Conservation (phyloP, 2,113 vertebrate species). For the Spea multiplicata region DNA sequence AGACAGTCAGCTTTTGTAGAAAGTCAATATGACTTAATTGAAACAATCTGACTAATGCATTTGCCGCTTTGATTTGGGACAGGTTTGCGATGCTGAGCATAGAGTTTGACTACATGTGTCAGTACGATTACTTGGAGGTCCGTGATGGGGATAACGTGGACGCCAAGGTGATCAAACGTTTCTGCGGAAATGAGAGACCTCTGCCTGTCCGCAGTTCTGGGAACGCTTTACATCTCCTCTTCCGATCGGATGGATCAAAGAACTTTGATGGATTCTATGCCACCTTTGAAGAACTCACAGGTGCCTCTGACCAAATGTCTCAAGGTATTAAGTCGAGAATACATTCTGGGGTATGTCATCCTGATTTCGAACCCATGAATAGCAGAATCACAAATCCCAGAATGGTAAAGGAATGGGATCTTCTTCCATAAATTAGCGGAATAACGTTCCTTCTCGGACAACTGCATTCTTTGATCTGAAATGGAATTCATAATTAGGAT, state of each 20-base stretch:
- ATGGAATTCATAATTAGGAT: too few relatives aligned
- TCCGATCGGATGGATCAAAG: constrained; percentile 94
- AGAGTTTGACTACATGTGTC: constrained; percentile 92
- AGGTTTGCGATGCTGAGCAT: constrained; percentile 96
- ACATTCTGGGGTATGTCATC: too few relatives aligned
- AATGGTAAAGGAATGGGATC: too few relatives aligned
- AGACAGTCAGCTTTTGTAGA: too few relatives aligned
- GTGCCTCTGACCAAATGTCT: constrained; percentile 54
- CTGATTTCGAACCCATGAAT: too few relatives aligned
- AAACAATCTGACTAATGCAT: too few relatives aligned
- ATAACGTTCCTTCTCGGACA: too few relatives aligned
- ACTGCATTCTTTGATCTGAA: too few relatives aligned
- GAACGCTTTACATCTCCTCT: constrained; percentile 85
- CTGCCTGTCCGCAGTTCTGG: constrained; percentile 79
- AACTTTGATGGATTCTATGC: constrained; percentile 95
- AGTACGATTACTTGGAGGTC: constrained; percentile 92
- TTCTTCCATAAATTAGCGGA: too few relatives aligned
- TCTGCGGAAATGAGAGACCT: constrained; percentile 88
- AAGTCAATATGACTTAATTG: too few relatives aligned
- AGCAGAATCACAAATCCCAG: too few relatives aligned
- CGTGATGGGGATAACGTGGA: constrained; percentile 85
- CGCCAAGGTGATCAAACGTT: constrained; percentile 81
- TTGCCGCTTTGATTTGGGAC: constrained; percentile 35
- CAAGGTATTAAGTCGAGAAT: too few relatives aligned
- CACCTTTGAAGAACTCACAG: constrained; percentile 90